phyloP scores from a whole-genome alignment of 2,888 invertebrate genomes.

The Arctia plantaginis region DNA sequence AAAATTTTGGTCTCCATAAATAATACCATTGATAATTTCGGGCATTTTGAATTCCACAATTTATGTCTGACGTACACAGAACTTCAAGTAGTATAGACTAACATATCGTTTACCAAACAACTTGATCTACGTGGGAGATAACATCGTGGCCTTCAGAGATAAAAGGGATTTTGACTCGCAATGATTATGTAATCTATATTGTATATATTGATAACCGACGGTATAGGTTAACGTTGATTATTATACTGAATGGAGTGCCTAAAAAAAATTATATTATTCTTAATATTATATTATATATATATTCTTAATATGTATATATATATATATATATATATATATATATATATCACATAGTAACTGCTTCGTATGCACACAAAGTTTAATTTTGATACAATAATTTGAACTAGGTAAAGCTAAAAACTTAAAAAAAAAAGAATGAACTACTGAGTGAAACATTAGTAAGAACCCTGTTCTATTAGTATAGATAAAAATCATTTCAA shows the following conservation, averaged over 20 bases:
- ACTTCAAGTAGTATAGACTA: not conserved
- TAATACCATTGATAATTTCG: constrained; percentile 38
- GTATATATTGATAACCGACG: not conserved
- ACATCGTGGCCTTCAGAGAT: not conserved
- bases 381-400: no score
- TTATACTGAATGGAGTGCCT: not conserved
- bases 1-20: constrained; percentile 59
- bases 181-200: not conserved
- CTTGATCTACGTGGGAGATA: not conserved
- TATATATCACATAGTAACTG: no score
- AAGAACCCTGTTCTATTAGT: no score
- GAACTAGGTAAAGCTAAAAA: not conserved
- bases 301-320: not conserved
- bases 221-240: not conserved
- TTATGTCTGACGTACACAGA: not conserved
- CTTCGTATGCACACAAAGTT: not conserved
- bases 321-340: no score
- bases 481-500: no score
- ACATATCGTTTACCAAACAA: not conserved
- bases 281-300: no score
- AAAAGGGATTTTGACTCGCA: not conserved
- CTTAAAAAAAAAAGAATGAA: no score
- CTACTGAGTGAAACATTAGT: no score
- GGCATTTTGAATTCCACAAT: constrained; percentile 1
- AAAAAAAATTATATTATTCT: not conserved